Evolutionary conservation across 2,797 vertebrate genomes (phyloP).

Genomic region (Harpagifer antarcticus): DNA sequence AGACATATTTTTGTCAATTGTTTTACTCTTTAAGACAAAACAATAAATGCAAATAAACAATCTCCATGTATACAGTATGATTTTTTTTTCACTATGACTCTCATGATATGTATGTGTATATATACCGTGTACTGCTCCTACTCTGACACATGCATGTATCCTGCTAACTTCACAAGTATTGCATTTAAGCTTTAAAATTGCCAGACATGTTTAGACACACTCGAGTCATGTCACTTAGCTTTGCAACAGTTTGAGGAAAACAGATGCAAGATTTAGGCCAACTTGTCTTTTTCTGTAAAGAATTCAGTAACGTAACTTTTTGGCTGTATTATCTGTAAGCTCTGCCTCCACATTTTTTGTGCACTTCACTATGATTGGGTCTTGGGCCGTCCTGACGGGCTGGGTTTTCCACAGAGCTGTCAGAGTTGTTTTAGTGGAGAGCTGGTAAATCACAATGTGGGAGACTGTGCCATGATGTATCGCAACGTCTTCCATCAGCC

Average conservation of each 20-base stretch:
- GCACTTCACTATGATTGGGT: background rate
- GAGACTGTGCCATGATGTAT: constrained; percentile 6
- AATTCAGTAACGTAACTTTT: background rate
- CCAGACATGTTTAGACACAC: background rate
- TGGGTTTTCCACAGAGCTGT: constrained; percentile 33
- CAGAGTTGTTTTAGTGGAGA: constrained; percentile 13
- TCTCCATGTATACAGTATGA: too few species aligned
- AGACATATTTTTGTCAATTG: too few species aligned
- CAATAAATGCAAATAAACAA: too few species aligned
- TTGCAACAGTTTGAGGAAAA: background rate
- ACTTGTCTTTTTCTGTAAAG: background rate
- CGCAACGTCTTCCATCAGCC: constrained; percentile 27
- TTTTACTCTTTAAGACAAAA: too few species aligned
- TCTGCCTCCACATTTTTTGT: background rate
- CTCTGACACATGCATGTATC: too few species aligned
- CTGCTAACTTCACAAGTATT: background rate
- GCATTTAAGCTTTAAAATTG: background rate
- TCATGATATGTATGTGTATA: too few species aligned
- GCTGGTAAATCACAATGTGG: constrained; percentile 23
- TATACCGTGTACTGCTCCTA: too few species aligned
- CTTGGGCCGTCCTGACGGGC: background rate
- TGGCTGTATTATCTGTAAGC: background rate
- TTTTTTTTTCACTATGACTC: too few species aligned
- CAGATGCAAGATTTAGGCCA: background rate
- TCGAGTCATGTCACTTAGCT: too few species aligned